A percentile compares a stretch with the other conserved stretches of the same genome.
Evolutionary conservation across 1,140 invertebrate genomes (phyloP).

Genomic region (Drosophila repletoides): DNA sequence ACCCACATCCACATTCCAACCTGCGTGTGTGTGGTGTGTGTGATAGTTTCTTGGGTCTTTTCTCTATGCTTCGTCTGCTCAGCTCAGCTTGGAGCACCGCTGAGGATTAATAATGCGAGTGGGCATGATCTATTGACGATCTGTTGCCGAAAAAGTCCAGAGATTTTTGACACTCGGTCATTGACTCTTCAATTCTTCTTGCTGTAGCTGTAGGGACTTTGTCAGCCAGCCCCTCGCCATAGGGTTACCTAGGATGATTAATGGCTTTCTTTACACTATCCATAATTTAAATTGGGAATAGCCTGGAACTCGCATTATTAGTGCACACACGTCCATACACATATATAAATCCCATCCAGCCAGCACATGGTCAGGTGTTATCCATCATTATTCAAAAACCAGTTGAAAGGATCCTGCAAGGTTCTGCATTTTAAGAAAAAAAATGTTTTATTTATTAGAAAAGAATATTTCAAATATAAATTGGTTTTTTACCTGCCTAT

Average conservation of each 20-base stretch:
- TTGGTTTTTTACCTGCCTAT: too few relatives aligned
- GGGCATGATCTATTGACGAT: constrained; percentile 55
- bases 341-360: neutral
- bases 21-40: constrained; percentile 22
- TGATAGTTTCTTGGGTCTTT: constrained; percentile 27
- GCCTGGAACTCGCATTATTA: constrained; percentile 5
- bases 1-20: constrained; percentile 58
- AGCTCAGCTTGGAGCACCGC: constrained; percentile 19
- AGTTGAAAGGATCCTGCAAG: neutral
- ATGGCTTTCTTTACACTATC: constrained; percentile 40
- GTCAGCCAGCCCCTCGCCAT: constrained; percentile 19
- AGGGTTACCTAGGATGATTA: constrained; percentile 58
- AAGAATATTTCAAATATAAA: too few relatives aligned
- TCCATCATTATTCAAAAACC: constrained; percentile 18
- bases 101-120: constrained; percentile 75
- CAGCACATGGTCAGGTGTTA: neutral
- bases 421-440: neutral
- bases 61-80: neutral
- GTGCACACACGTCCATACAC: neutral
- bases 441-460: too few relatives aligned
- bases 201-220: constrained; percentile 11
- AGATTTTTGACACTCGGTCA: constrained; percentile 56
- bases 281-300: constrained; percentile 28
- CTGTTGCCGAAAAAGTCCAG: constrained; percentile 75
- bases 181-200: constrained; percentile 52